Percentiles rank a stretch among this genome's conserved stretches.
Conservation (phyloP, 2,113 vertebrate genomes). For the Naja naja region DNA sequence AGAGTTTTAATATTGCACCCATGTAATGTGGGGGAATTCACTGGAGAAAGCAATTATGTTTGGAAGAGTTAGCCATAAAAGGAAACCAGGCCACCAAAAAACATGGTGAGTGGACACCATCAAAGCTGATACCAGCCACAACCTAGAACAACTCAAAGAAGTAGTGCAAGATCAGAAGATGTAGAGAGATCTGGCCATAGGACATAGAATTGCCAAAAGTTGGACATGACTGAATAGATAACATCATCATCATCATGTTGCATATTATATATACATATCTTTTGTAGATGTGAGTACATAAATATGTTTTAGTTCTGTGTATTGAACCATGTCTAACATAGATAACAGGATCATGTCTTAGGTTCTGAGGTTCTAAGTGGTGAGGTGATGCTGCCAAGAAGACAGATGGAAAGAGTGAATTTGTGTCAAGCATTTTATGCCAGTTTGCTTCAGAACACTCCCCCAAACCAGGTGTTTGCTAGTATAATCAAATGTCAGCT, state of each 20-base stretch:
- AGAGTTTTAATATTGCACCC: background rate
- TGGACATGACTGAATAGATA: background rate
- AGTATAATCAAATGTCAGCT: background rate
- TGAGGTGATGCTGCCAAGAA: background rate
- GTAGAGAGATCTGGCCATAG: too few species aligned
- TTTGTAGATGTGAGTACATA: background rate
- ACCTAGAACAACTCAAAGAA: too few species aligned
- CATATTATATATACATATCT: background rate
- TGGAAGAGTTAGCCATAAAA: background rate
- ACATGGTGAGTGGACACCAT: background rate
- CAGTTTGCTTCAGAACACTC: background rate
- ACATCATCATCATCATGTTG: background rate
- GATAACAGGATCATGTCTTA: background rate
- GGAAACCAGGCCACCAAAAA: background rate
- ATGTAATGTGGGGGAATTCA: background rate
- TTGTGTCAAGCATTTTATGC: background rate
- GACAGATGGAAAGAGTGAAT: background rate
- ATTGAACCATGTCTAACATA: background rate
- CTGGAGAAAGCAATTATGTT: background rate
- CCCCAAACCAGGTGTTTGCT: background rate
- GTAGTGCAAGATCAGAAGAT: too few species aligned
- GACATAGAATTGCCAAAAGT: background rate
- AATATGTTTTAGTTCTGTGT: background rate
- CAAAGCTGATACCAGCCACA: too few species aligned
- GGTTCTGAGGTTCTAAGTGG: background rate